Conservation (phyloP, 1,140 invertebrate genomes). For the Euwallacea fornicatus region DNA sequence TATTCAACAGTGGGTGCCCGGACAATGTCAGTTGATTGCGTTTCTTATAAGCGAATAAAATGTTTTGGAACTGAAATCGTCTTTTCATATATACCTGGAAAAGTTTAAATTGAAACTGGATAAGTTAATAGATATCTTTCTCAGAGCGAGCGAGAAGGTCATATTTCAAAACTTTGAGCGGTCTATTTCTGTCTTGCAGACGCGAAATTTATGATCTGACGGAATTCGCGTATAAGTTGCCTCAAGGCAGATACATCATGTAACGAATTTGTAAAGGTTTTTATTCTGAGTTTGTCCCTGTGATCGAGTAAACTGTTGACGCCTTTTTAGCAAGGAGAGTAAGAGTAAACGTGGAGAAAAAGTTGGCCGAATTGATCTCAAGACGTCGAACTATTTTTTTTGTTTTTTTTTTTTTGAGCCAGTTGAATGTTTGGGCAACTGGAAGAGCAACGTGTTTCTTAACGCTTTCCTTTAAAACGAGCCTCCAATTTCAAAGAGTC, state of each 20-base stretch:
- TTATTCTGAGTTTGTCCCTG: no score
- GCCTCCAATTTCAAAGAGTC: neutral
- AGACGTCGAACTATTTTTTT: no score
- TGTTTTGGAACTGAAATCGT: no score
- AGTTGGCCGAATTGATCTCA: neutral
- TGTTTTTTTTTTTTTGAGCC: neutral
- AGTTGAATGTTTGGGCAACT: neutral
- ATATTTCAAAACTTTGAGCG: slow-evolving; percentile 1
- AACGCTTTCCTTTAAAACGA: neutral
- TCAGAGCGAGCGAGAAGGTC: neutral
- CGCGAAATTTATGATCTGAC: neutral
- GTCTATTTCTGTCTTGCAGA: slow-evolving; percentile 1
- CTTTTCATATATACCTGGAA: neutral
- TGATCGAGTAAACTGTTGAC: neutral
- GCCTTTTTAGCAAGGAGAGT: neutral
- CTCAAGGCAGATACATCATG: neutral
- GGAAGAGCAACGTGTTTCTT: neutral
- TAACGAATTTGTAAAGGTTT: no score
- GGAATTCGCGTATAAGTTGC: neutral
- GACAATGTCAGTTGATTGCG: neutral
- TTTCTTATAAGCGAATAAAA: no score
- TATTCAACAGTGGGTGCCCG: neutral
- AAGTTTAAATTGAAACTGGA: slow-evolving; percentile 2
- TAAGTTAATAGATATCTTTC: neutral
- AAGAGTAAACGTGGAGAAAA: neutral